These are phyloP conservation scores for Lota lota DNA, from an alignment of 2,113 vertebrate genomes.

Conservation along the genomic window DNA sequence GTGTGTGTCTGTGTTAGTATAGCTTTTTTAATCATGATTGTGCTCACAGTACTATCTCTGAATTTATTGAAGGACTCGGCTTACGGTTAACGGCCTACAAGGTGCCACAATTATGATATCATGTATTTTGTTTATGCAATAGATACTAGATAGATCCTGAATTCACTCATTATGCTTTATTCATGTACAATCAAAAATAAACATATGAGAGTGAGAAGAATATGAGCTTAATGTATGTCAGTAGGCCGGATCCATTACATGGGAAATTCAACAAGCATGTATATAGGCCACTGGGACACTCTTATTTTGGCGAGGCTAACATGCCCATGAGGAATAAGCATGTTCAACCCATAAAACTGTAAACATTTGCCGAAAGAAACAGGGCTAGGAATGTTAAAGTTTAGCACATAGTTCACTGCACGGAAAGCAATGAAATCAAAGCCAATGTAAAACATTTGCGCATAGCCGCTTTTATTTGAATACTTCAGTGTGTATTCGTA, in stretches of 20 bases:
- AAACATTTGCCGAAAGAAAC: not conserved
- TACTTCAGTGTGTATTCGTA: too few species aligned
- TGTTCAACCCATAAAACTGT: conserved; percentile 23
- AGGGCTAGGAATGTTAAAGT: not conserved
- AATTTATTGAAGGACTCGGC: not conserved
- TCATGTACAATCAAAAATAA: too few species aligned
- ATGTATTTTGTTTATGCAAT: too few species aligned
- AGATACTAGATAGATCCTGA: too few species aligned
- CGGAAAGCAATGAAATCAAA: too few species aligned
- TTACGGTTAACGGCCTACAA: not conserved
- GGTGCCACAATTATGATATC: too few species aligned
- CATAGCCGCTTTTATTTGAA: too few species aligned
- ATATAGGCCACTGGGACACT: conserved; percentile 52
- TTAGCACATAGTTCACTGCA: not conserved
- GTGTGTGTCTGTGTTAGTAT: not conserved
- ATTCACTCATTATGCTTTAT: too few species aligned
- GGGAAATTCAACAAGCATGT: conserved; percentile 31
- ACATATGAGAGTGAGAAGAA: too few species aligned
- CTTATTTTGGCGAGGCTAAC: conserved; percentile 10
- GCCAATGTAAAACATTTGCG: too few species aligned
- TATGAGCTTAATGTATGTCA: conserved; percentile 8
- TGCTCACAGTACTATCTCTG: not conserved
- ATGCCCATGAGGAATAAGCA: conserved; percentile 16
- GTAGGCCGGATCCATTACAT: conserved; percentile 30
- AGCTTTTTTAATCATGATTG: not conserved